Conservation (phyloP, 2,113 vertebrate species). For the Lampris megalopsis region DNA sequence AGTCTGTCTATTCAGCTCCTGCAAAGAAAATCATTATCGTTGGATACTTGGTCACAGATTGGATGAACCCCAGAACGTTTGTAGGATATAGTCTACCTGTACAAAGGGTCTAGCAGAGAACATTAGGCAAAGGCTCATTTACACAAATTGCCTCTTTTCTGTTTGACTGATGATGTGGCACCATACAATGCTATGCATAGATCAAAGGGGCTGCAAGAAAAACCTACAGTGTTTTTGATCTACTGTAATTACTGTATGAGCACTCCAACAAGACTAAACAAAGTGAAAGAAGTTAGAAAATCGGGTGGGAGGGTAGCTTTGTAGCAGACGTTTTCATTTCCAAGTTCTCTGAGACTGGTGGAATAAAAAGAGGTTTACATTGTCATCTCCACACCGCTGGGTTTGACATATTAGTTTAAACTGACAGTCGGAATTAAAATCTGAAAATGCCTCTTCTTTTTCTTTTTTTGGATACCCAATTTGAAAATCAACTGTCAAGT, state of each 20-base stretch:
- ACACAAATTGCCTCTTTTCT: conserved; percentile 56
- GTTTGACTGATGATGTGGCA: conserved; percentile 44
- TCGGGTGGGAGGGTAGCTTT: conserved; percentile 30
- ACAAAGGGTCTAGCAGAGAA: conserved; percentile 47
- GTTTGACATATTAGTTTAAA: conserved; percentile 80
- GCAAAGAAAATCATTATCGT: conserved; percentile 33
- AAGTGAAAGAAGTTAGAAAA: conserved; percentile 59
- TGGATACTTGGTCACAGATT: conserved; percentile 21
- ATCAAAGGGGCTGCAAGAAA: conserved; percentile 63
- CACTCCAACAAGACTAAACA: conserved; percentile 66
- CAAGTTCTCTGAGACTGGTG: conserved; percentile 69
- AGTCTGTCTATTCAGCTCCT: conserved; percentile 38
- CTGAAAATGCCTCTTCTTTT: conserved; percentile 70
- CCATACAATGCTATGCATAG: conserved; percentile 54
- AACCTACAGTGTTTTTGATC: conserved; percentile 70
- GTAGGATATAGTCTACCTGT: conserved; percentile 10
- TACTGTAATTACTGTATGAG: conserved; percentile 71
- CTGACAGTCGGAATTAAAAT: conserved; percentile 84
- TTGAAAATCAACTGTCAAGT: conserved; percentile 80
- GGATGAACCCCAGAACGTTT: conserved; percentile 4
- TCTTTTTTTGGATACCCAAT: conserved; percentile 70
- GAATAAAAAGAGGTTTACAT: conserved; percentile 76
- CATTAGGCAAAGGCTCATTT: conserved; percentile 41
- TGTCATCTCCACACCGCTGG: conserved; percentile 70
- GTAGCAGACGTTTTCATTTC: conserved; percentile 71